These are phyloP conservation scores for Cryptocheilus praepositus DNA, from an alignment of 2,888 invertebrate genomes.

Conservation along the genomic window DNA sequence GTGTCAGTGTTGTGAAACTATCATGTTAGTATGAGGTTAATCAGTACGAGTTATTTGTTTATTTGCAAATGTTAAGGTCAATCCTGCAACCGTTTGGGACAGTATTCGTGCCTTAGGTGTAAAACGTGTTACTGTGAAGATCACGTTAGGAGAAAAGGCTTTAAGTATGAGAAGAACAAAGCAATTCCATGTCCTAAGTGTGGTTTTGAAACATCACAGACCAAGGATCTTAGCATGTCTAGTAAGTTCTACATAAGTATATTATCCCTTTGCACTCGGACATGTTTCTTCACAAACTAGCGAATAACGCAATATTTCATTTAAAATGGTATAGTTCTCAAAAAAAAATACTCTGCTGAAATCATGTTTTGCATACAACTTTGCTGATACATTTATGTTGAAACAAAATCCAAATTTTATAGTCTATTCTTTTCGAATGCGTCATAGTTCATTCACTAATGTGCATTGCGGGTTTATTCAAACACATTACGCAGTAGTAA, in stretches of 20 bases:
- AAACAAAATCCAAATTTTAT: no score
- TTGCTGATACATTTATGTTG: no score
- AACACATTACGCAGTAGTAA: no score
- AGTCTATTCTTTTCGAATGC: no score
- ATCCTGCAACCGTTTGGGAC: constrained; percentile 95
- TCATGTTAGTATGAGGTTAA: neutral
- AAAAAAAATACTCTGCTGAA: no score
- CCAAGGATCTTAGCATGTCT: constrained; percentile 96
- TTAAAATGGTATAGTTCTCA: no score
- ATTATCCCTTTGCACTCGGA: no score
- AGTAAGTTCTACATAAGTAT: constrained; percentile 78
- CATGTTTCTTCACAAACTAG: no score
- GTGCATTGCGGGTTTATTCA: no score
- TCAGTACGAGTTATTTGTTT: neutral
- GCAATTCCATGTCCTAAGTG: constrained; percentile 96
- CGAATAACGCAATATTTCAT: no score
- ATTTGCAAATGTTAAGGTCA: constrained; percentile 79
- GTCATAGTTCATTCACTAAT: no score
- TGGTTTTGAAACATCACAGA: constrained; percentile 92
- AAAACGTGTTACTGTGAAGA: constrained; percentile 98
- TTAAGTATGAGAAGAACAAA: constrained; percentile 90
- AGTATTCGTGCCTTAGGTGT: constrained; percentile 96
- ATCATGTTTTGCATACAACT: no score
- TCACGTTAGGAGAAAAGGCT: constrained; percentile 93
- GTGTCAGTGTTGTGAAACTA: constrained; percentile 41